phyloP scores from a whole-genome alignment of 2,113 vertebrate genomes.

The Scartelaos histophorus region DNA sequence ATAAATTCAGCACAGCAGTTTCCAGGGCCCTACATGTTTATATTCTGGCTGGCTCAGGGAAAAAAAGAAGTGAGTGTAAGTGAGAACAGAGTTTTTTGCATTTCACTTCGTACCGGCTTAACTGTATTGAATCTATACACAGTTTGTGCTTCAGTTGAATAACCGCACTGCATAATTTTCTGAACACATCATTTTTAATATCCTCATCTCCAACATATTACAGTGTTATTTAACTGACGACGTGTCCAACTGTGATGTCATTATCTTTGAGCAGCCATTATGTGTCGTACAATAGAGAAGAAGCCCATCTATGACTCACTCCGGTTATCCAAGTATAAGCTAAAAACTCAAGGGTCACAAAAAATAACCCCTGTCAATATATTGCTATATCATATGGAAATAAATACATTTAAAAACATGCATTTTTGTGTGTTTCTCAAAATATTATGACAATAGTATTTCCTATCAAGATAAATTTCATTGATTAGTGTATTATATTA shows the following conservation, averaged over 20 bases:
- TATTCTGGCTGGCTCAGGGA: too few relatives aligned
- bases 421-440: not conserved
- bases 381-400: too few relatives aligned
- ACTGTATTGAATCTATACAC: too few relatives aligned
- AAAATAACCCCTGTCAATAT: not conserved
- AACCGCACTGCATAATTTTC: too few relatives aligned
- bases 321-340: not conserved
- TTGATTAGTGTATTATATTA: not conserved
- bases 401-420: not conserved
- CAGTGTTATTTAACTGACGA: constrained; percentile 2
- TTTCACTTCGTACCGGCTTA: too few relatives aligned
- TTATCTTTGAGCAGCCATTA: not conserved
- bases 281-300: constrained; percentile 19
- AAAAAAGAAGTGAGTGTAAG: too few relatives aligned
- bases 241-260: not conserved
- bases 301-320: constrained; percentile 31
- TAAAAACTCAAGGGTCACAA: not conserved
- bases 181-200: not conserved
- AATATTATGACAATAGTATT: not conserved
- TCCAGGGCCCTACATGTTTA: too few relatives aligned
- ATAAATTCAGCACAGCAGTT: too few relatives aligned
- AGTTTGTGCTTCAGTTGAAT: too few relatives aligned
- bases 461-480: too few relatives aligned
- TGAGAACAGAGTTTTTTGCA: too few relatives aligned
- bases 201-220: not conserved